Conservation (phyloP, 2,888 invertebrate genomes). For the Lysandra coridon region DNA sequence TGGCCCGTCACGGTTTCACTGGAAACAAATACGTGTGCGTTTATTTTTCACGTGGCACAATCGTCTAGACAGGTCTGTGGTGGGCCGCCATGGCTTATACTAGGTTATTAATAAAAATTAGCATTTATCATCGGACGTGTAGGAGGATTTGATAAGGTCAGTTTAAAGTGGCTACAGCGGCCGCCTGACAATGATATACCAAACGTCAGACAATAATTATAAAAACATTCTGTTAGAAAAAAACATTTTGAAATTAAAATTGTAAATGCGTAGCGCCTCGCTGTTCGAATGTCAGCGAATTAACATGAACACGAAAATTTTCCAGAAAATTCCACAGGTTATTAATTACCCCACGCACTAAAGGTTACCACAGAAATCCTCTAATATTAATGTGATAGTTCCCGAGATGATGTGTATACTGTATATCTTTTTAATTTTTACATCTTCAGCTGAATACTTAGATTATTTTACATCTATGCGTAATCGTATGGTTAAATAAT, state of each 20-base stretch:
- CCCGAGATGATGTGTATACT: background rate
- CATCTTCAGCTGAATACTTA: background rate
- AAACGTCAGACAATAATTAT: constrained; percentile 22
- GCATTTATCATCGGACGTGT: constrained; percentile 22
- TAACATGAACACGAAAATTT: constrained; percentile 15
- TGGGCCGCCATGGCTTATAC: constrained; percentile 25
- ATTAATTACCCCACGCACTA: constrained; percentile 8
- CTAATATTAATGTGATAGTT: background rate
- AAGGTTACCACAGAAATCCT: background rate
- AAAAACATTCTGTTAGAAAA: constrained; percentile 16
- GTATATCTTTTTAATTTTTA: background rate
- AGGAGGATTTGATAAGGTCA: constrained; percentile 27
- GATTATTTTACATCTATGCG: too few relatives aligned
- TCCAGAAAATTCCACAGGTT: background rate
- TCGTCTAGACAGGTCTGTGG: constrained; percentile 25
- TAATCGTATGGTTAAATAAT: too few relatives aligned
- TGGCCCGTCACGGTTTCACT: constrained; percentile 32
- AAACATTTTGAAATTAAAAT: constrained; percentile 11
- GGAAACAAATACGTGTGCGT: constrained; percentile 33
- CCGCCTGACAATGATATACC: constrained; percentile 4
- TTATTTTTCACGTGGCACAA: constrained; percentile 29
- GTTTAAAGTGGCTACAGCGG: constrained; percentile 5
- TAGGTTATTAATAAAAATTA: constrained; percentile 28
- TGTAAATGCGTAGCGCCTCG: constrained; percentile 11
- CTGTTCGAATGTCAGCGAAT: background rate